Evolutionary conservation across 1,140 invertebrate genomes (phyloP), one percentile per base, ranked within the genome.

Genomic region (Dolichoris vasculosae): DNA sequence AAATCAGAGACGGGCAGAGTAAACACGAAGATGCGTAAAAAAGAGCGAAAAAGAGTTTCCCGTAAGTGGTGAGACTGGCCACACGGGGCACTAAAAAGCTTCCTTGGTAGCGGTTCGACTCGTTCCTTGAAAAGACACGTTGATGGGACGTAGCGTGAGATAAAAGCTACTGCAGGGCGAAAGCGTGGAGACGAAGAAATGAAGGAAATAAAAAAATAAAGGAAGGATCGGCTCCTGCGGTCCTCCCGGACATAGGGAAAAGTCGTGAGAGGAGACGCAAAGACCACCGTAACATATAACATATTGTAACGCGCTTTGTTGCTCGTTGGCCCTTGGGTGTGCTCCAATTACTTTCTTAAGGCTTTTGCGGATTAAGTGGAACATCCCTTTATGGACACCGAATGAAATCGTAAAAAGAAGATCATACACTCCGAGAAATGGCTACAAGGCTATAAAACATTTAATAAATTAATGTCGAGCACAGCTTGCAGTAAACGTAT

Each of bases 351-450:
- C 87, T 90, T 89, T 86, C 80, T 83, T 87, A 81, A 89, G 88
- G 90, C 89, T 92, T 91, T 91, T 90, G 92, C 90, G 90, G 89
- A 87, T 86, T 87, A 86, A 85, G 69, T 75, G 83, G 82, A 87
- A 81, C 88, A 88, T 89, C 91, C 90, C 89, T 91, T 91, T 92
- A 92, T 89, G 89, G 90, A 89, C 87, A 88, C 15, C 30, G 2
- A 73, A 55, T 43, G 17, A 30, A 15, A 35, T 3, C 76, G 48
- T 32, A 4, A 2, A 0, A 15, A 26, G 6, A 46, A 76, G 38
- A 26, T 30, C n/a, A 43, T 20, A 6, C 23, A 23, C 69, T 73
- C 38, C 38, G 17, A 2, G 23, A 43, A 23, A 73, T 40, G 30
- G 9, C 38, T 43, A 7, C 4, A 43, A 43, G 69, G 23, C 2